Percentiles rank a stretch among this genome's conserved stretches.
These are phyloP conservation scores for Empidonax alnorum DNA, from an alignment of 2,113 vertebrate genomes.

Conservation along the genomic window DNA sequence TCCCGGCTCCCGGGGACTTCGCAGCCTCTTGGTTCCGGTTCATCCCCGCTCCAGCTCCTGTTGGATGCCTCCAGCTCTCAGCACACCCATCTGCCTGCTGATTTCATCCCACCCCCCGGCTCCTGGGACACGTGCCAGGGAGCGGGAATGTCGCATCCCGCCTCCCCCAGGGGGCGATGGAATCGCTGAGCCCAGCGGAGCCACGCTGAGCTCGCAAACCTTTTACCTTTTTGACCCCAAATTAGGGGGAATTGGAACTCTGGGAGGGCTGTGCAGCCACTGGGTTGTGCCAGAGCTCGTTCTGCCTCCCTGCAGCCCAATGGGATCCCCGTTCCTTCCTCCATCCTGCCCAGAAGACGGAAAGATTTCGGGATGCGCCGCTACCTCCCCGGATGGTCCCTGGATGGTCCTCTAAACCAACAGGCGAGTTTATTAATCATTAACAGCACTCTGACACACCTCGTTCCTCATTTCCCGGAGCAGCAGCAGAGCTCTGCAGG, in stretches of 20 bases:
- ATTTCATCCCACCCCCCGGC: not conserved
- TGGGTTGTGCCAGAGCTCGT: not conserved
- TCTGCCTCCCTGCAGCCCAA: not conserved
- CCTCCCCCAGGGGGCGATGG: not conserved
- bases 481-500: not conserved
- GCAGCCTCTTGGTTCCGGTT: conserved; percentile 35
- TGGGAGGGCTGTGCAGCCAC: not conserved
- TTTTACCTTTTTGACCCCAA: not conserved
- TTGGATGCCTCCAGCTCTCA: conserved; percentile 27
- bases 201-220: not conserved
- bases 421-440: conserved; percentile 34
- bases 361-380: not conserved
- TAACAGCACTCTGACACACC: not conserved
- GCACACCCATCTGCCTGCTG: conserved; percentile 42
- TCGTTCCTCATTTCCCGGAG: not conserved
- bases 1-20: conserved; percentile 34
- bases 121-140: not conserved
- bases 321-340: not conserved
- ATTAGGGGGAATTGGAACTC: not conserved
- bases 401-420: conserved; percentile 18
- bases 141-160: not conserved
- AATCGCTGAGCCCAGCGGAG: conserved; percentile 15
- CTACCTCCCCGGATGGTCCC: not conserved
- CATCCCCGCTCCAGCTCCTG: not conserved
- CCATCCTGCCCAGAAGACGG: not conserved